These are phyloP conservation scores for Phoebastria nigripes DNA, from an alignment of 2,797 vertebrate genomes.

Conservation along the genomic window DNA sequence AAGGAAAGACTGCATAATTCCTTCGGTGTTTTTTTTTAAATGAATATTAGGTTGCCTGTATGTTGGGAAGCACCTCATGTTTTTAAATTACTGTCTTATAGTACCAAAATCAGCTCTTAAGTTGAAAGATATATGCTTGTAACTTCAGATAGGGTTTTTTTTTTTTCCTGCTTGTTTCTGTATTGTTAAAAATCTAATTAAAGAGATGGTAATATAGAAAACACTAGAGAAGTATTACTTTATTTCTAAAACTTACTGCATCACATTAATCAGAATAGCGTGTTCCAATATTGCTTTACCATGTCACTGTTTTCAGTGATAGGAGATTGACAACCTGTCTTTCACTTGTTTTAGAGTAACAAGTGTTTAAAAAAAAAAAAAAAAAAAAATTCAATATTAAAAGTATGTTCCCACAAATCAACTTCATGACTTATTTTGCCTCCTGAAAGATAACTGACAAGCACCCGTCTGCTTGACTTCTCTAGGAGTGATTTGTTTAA, in stretches of 20 bases:
- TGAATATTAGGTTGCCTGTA: not conserved
- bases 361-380: not conserved
- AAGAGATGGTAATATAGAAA: not conserved
- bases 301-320: not conserved
- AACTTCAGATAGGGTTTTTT: not conserved
- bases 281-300: not conserved
- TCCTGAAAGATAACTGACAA: not conserved
- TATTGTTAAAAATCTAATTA: not conserved
- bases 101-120: not conserved
- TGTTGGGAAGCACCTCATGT: not conserved
- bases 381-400: not conserved
- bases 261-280: not conserved
- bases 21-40: not conserved
- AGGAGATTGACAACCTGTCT: not conserved
- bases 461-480: not conserved
- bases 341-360: not conserved
- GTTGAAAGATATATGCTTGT: not conserved
- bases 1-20: not conserved
- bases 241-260: not conserved
- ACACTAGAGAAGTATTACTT: not conserved
- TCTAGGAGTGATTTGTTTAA: not conserved
- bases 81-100: not conserved
- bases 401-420: not conserved
- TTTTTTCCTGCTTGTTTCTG: not conserved
- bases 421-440: not conserved